Conservation (phyloP, 2,797 vertebrate genomes). For the Bovichtus variegatus region DNA sequence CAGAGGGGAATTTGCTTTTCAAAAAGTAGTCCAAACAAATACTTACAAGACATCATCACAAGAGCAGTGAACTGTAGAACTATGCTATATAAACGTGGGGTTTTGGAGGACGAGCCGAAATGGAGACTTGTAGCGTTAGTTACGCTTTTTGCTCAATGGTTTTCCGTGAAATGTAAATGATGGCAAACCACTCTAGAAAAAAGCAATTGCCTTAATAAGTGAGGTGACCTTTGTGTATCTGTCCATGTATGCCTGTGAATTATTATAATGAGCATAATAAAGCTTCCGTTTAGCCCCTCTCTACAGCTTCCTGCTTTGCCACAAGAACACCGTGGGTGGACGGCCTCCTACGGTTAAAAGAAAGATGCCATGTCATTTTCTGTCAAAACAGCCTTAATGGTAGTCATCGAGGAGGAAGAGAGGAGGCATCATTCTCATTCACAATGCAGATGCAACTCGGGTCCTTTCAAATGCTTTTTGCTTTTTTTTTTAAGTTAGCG, state of each 20-base stretch:
- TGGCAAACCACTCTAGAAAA: not conserved
- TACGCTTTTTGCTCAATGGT: not conserved
- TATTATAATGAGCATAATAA: constrained; percentile 48
- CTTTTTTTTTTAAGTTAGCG: not conserved
- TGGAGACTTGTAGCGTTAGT: not conserved
- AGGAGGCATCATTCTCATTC: too few relatives aligned
- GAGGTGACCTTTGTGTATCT: not conserved
- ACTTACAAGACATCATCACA: too few relatives aligned
- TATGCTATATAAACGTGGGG: too few relatives aligned
- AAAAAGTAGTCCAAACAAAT: too few relatives aligned
- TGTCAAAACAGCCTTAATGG: constrained; percentile 70
- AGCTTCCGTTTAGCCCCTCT: constrained; percentile 37
- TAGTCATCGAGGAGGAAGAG: constrained; percentile 60
- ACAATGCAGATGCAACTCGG: too few relatives aligned
- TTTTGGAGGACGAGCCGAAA: too few relatives aligned
- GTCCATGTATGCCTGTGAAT: constrained; percentile 5
- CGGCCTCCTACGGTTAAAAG: constrained; percentile 49
- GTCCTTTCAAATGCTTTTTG: not conserved
- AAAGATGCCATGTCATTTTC: constrained; percentile 61
- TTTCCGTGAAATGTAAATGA: constrained; percentile 31
- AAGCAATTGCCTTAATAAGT: not conserved
- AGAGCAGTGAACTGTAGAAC: too few relatives aligned
- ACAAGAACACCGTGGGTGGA: constrained; percentile 48
- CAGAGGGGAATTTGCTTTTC: too few relatives aligned
- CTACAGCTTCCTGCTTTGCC: constrained; percentile 23